A percentile compares a stretch with the other conserved stretches of the same genome.
Conservation (phyloP, 1,140 invertebrate species). For the Acyrthosiphon pisum region DNA sequence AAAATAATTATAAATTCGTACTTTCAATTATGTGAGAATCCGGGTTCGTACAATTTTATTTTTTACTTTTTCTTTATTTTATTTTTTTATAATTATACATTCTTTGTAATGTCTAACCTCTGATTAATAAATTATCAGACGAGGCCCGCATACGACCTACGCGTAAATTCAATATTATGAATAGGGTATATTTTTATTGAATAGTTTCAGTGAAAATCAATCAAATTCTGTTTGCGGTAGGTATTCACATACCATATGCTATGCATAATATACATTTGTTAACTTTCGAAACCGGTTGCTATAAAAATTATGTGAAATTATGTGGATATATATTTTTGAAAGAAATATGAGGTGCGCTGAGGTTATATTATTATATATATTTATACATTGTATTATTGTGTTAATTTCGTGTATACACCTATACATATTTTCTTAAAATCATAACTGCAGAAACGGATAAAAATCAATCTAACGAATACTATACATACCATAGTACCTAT, state of each 20-base stretch:
- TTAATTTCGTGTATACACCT: neutral
- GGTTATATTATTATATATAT: neutral
- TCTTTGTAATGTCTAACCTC: neutral
- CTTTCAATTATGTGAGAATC: neutral
- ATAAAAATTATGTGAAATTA: no score
- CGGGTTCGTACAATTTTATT: neutral
- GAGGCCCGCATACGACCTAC: neutral
- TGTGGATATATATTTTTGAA: neutral
- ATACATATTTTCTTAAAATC: neutral
- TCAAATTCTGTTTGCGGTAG: neutral
- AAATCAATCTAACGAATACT: neutral
- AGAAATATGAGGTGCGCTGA: neutral
- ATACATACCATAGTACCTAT: neutral
- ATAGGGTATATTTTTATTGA: neutral
- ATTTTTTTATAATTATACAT: neutral
- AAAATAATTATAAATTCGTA: neutral
- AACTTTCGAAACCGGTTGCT: conserved; percentile 14
- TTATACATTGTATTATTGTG: neutral
- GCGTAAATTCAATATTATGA: neutral
- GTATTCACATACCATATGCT: neutral
- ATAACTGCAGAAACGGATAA: neutral
- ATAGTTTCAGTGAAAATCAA: conserved; percentile 32
- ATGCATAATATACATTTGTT: neutral
- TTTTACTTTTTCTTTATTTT: neutral
- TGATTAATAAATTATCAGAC: conserved; percentile 5